Percentiles rank a stretch among this genome's conserved stretches.
Conservation (phyloP, 2,888 invertebrate species). For the Watsonalla binaria region DNA sequence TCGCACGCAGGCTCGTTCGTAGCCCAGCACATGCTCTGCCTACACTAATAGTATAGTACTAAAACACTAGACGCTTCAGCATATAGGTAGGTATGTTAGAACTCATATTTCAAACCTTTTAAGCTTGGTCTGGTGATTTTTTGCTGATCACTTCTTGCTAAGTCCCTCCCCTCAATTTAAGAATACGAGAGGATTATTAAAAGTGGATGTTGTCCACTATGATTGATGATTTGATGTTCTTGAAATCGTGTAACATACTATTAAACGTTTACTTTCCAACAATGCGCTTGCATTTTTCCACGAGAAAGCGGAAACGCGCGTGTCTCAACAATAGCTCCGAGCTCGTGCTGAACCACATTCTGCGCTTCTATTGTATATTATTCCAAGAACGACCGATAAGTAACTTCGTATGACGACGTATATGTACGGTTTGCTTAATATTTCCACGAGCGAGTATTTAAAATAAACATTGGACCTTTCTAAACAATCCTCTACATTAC, state of each 20-base stretch:
- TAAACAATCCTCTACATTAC: slow-evolving; percentile 6
- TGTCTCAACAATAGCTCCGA: slow-evolving; percentile 65
- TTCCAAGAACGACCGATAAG: slow-evolving; percentile 56
- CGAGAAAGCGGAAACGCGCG: slow-evolving; percentile 77
- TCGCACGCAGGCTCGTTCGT: slow-evolving; percentile 18
- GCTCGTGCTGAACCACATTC: slow-evolving; percentile 65
- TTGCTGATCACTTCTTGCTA: too few species aligned
- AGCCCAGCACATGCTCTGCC: slow-evolving; percentile 5
- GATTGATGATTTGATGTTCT: slow-evolving; percentile 26
- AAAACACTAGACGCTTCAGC: slow-evolving; percentile 1
- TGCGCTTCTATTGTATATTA: slow-evolving; percentile 58
- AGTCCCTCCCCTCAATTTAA: too few species aligned
- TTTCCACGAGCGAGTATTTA: slow-evolving; percentile 6
- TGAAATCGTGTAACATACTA: slow-evolving; percentile 34
- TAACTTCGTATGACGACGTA: slow-evolving; percentile 16
- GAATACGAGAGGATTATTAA: too few species aligned
- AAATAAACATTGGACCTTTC: slow-evolving; percentile 8
- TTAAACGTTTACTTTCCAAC: slow-evolving; percentile 64
- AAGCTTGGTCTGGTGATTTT: too few species aligned
- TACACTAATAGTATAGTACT: slow-evolving; percentile 10
- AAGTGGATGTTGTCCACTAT: neutral
- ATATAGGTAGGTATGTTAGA: too few species aligned
- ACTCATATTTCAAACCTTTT: too few species aligned
- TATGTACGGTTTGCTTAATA: slow-evolving; percentile 10
- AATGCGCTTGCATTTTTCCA: slow-evolving; percentile 72